Percentiles rank a stretch among this genome's conserved stretches.
Evolutionary conservation across 1,140 invertebrate species (phyloP).

Genomic region (Chironomus striatipennis): DNA sequence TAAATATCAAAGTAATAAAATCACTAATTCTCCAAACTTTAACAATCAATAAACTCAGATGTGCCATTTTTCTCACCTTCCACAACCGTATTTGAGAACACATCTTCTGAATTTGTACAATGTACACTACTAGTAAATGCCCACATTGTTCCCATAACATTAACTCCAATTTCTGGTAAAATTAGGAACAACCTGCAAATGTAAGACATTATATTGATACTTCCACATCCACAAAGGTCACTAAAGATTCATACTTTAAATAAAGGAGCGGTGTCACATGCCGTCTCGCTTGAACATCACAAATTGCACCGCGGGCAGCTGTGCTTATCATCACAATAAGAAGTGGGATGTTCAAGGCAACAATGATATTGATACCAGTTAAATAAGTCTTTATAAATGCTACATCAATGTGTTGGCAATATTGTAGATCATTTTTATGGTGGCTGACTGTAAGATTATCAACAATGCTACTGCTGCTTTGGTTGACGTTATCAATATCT

Average conservation of each 20-base stretch:
- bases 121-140: constrained; percentile 59
- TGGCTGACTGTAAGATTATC: constrained; percentile 49
- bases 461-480: constrained; percentile 36
- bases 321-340: constrained; percentile 55
- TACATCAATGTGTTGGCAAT: constrained; percentile 58
- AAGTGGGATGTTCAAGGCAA: constrained; percentile 32
- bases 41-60: no score
- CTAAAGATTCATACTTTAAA: constrained; percentile 32
- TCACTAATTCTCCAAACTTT: no score
- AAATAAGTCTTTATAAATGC: constrained; percentile 54
- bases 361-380: constrained; percentile 48
- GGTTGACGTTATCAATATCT: constrained; percentile 33
- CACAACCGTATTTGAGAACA: constrained; percentile 61
- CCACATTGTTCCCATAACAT: constrained; percentile 73
- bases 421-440: constrained; percentile 53
- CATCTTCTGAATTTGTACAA: constrained; percentile 50
- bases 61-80: constrained; percentile 44
- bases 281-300: constrained; percentile 53
- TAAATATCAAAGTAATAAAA: no score
- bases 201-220: no score
- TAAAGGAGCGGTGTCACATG: constrained; percentile 53
- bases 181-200: constrained; percentile 54
- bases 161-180: constrained; percentile 67
- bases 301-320: constrained; percentile 59
- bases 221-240: no score